Conservation (phyloP, 2,113 vertebrate genomes). For the Daboia siamensis region DNA sequence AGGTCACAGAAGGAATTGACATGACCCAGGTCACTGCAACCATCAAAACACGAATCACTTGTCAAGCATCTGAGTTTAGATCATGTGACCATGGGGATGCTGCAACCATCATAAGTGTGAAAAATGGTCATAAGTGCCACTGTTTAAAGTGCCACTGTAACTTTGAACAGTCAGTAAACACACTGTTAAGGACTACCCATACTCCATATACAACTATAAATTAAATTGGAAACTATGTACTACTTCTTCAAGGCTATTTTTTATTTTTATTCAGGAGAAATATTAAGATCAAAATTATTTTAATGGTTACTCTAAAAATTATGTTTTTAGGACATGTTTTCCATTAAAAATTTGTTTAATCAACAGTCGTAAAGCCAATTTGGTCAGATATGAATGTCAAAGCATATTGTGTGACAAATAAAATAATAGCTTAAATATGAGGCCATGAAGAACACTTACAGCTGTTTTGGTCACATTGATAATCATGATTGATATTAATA, state of each 20-base stretch:
- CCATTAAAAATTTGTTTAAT: background rate
- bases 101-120: no score
- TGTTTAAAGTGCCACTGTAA: no score
- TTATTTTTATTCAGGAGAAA: conserved; percentile 21
- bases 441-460: conserved; percentile 5
- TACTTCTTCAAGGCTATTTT: conserved; percentile 46
- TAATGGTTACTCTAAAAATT: conserved; percentile 37
- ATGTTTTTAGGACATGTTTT: conserved; percentile 17
- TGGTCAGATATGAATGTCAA: conserved; percentile 22
- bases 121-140: no score
- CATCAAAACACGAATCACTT: background rate
- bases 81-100: no score
- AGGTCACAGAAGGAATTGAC: background rate
- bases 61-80: background rate
- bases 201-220: conserved; percentile 60
- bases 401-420: conserved; percentile 31
- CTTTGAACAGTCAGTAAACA: no score
- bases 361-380: background rate
- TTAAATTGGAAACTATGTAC: conserved; percentile 44
- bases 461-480: conserved; percentile 20
- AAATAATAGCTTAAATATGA: conserved; percentile 33
- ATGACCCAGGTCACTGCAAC: background rate
- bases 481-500: conserved; percentile 24
- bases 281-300: conserved; percentile 44
- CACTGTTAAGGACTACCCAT: background rate